phyloP scores from a whole-genome alignment of 1,140 invertebrate species.

The Plodia interpunctella region DNA sequence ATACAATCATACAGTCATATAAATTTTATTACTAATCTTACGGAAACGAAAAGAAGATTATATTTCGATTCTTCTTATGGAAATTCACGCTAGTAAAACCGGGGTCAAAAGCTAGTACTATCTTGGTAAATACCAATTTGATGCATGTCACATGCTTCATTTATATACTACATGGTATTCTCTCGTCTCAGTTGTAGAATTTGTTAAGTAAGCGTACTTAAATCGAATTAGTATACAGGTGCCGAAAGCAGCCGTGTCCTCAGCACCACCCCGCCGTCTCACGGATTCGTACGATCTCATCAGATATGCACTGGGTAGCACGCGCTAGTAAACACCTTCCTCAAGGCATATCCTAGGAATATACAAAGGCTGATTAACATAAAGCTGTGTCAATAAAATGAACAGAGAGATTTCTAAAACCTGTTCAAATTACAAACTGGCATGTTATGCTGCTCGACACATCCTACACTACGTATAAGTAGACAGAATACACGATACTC shows the following conservation, averaged over 20 bases:
- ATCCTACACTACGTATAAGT: too few relatives aligned
- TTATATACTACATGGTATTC: too few relatives aligned
- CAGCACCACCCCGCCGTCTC: not conserved
- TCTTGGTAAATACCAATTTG: too few relatives aligned
- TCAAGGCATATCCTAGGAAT: not conserved
- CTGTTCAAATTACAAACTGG: not conserved
- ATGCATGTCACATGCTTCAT: too few relatives aligned
- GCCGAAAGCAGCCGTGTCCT: conserved; percentile 15
- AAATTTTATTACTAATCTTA: too few relatives aligned
- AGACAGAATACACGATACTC: too few relatives aligned
- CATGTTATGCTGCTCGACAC: too few relatives aligned
- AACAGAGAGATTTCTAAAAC: not conserved
- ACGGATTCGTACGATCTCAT: conserved; percentile 18
- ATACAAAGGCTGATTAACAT: not conserved
- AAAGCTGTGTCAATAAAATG: not conserved
- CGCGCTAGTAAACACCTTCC: conserved; percentile 1
- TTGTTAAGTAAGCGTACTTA: conserved; percentile 44
- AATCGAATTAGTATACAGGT: conserved; percentile 58
- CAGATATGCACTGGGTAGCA: conserved; percentile 13
- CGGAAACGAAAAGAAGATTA: too few relatives aligned
- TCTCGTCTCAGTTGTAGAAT: conserved; percentile 43
- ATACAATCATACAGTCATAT: too few relatives aligned
- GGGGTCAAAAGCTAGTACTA: too few relatives aligned
- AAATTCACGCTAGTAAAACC: too few relatives aligned
- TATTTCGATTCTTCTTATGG: too few relatives aligned